These are phyloP conservation scores for Agrilus biguttatus DNA, from an alignment of 2,888 invertebrate genomes.

Conservation along the genomic window DNA sequence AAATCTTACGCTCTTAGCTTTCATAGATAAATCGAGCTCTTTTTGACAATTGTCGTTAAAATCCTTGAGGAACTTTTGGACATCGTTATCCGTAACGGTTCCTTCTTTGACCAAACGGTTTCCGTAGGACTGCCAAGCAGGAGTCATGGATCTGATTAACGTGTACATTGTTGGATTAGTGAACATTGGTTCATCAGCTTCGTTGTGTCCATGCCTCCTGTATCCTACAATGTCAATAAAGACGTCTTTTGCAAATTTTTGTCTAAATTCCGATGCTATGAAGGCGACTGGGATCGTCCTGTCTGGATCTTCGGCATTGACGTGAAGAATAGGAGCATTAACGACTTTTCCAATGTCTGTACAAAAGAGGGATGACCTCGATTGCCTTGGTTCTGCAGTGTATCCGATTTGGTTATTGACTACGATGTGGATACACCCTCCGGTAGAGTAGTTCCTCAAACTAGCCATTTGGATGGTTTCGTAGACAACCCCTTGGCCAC, in stretches of 20 bases:
- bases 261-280: constrained; percentile 81
- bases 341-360: constrained; percentile 29
- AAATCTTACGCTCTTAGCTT: constrained; percentile 25
- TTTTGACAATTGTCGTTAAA: constrained; percentile 26
- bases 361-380: too few species aligned
- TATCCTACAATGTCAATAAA: constrained; percentile 73
- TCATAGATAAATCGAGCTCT: not conserved
- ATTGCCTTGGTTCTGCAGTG: too few species aligned
- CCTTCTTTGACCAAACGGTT: constrained; percentile 59
- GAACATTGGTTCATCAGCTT: constrained; percentile 89
- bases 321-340: constrained; percentile 88
- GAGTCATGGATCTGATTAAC: constrained; percentile 4
- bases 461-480: too few species aligned
- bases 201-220: constrained; percentile 80
- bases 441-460: too few species aligned
- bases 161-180: constrained; percentile 93
- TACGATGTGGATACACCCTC: too few species aligned
- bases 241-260: constrained; percentile 74
- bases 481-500: too few species aligned
- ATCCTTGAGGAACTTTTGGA: constrained; percentile 39
- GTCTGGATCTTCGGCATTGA: constrained; percentile 88
- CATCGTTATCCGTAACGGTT: constrained; percentile 52
- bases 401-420: too few species aligned
- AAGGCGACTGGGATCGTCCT: constrained; percentile 79
- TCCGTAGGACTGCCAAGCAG: constrained; percentile 29